Evolutionary conservation across 2,113 vertebrate species (phyloP).

Genomic region (Anolis carolinensis): DNA sequence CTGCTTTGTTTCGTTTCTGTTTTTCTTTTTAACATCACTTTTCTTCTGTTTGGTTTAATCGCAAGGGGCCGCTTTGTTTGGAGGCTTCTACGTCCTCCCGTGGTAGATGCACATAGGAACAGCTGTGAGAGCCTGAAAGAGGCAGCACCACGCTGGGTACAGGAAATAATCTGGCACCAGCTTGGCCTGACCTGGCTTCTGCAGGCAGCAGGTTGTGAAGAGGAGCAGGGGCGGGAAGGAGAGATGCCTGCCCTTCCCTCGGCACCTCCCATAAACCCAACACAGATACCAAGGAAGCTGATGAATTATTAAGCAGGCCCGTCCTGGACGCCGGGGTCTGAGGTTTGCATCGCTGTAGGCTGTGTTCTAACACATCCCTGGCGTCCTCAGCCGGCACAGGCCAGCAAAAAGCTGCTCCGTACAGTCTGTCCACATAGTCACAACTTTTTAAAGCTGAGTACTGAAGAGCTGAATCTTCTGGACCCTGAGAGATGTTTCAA

Average conservation of each 20-base stretch:
- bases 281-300: not conserved
- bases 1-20: too few relatives aligned
- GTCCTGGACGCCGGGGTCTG: conserved; percentile 4
- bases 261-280: not conserved
- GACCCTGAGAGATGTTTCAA: not conserved
- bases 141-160: conserved; percentile 7
- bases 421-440: rapidly evolving
- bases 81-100: not conserved
- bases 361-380: not conserved
- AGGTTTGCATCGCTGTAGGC: conserved; percentile 6
- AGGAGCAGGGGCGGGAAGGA: conserved; percentile 43
- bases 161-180: conserved; percentile 49
- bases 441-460: rapidly evolving
- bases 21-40: not conserved
- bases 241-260: conserved; percentile 40
- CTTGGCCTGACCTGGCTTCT: conserved; percentile 41
- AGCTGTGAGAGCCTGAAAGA: not conserved
- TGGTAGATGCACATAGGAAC: not conserved
- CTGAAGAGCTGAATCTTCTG: not conserved
- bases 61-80: not conserved
- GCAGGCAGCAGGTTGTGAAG: conserved; percentile 22
- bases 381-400: rapidly evolving
- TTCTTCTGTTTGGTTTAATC: not conserved
- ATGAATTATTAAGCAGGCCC: rapidly evolving
- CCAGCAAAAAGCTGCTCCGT: not conserved